phyloP scores from a whole-genome alignment of 2,797 vertebrate species.

The Typhlichthys eigenmanni region DNA sequence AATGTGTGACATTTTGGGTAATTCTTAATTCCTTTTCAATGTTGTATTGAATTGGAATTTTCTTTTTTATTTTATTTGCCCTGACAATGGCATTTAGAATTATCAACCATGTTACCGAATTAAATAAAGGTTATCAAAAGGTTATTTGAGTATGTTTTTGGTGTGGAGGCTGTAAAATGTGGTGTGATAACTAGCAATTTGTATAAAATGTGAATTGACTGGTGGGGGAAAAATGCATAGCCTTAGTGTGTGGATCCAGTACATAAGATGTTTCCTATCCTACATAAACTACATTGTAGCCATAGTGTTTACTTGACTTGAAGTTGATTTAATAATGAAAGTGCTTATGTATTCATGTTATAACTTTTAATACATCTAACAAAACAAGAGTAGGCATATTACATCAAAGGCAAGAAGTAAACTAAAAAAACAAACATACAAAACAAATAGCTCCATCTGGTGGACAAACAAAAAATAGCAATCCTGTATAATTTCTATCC shows the following conservation, averaged over 20 bases:
- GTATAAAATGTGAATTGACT: too few relatives aligned
- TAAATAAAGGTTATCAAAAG: conserved; percentile 53
- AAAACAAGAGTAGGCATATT: conserved; percentile 53
- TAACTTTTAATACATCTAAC: conserved; percentile 78
- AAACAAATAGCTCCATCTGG: conserved; percentile 58
- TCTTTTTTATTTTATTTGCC: conserved; percentile 34
- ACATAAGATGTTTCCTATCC: too few relatives aligned
- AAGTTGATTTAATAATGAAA: too few relatives aligned
- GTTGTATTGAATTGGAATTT: conserved; percentile 57
- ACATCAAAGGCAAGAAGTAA: conserved; percentile 53
- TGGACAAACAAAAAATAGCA: conserved; percentile 41
- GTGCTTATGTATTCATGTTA: conserved; percentile 22
- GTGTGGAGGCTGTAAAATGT: too few relatives aligned
- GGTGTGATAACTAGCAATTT: too few relatives aligned
- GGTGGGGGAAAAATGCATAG: too few relatives aligned
- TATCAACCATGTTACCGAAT: conserved; percentile 60
- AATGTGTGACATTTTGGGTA: conserved; percentile 34
- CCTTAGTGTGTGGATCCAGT: too few relatives aligned
- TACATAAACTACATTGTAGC: too few relatives aligned
- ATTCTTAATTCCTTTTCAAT: conserved; percentile 51
- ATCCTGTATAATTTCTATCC: conserved; percentile 32
- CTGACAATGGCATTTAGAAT: conserved; percentile 50
- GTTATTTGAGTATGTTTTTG: too few relatives aligned
- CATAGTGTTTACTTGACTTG: too few relatives aligned
- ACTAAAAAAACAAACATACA: conserved; percentile 50